Conservation (phyloP, 2,113 vertebrate genomes). For the Fulmarus glacialis region DNA sequence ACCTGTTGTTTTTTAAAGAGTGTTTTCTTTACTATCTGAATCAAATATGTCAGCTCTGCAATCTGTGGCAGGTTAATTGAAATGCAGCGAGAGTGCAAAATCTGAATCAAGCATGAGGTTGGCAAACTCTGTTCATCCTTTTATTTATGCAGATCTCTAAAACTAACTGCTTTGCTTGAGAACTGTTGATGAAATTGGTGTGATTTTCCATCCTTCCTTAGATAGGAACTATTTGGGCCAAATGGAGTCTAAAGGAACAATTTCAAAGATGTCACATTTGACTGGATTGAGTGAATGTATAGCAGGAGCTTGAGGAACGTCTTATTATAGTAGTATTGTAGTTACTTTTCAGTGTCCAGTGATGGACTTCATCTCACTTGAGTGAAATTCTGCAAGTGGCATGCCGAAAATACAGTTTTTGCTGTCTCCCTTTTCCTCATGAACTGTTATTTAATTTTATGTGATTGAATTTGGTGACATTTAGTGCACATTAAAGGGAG, state of each 20-base stretch:
- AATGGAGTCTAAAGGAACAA: background rate
- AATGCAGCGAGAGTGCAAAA: slow-evolving; percentile 37
- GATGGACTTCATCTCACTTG: background rate
- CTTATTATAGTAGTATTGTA: background rate
- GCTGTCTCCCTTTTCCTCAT: background rate
- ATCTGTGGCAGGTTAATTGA: slow-evolving; percentile 41
- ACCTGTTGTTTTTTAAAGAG: slow-evolving; percentile 1
- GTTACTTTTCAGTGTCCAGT: background rate
- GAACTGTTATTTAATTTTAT: background rate
- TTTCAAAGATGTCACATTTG: background rate
- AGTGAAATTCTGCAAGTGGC: background rate
- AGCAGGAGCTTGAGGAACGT: background rate
- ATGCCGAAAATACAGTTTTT: background rate
- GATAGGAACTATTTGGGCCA: background rate
- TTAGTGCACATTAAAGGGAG: background rate
- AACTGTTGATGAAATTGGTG: background rate
- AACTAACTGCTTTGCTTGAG: background rate
- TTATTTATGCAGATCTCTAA: background rate
- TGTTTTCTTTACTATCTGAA: slow-evolving; percentile 32
- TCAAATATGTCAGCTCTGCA: slow-evolving; percentile 32
- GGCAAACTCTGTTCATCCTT: slow-evolving; percentile 33
- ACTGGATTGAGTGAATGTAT: background rate
- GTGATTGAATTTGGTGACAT: background rate
- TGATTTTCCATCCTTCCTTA: background rate
- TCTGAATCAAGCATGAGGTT: slow-evolving; percentile 7